Evolutionary conservation across 2,113 vertebrate species (phyloP).

Genomic region (Chloropsis hardwickii): DNA sequence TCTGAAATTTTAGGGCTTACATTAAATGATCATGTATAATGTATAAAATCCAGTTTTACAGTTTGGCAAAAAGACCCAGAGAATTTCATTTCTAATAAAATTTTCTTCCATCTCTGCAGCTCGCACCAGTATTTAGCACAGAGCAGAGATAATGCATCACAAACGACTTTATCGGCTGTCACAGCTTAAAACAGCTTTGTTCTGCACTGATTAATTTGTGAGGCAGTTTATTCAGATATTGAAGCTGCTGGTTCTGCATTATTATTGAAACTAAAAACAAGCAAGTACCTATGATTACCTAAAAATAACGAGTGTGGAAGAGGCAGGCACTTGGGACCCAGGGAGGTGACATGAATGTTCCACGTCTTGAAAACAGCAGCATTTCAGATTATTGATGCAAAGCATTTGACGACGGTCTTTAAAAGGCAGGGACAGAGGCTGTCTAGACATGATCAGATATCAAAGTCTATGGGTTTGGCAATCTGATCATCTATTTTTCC

Average conservation of each 20-base stretch:
- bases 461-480: slow-evolving; percentile 63
- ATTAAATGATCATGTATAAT: background rate
- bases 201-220: slow-evolving; percentile 33
- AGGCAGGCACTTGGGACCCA: slow-evolving; percentile 46
- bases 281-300: background rate
- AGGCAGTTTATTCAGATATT: slow-evolving; percentile 2
- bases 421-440: slow-evolving; percentile 63
- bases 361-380: slow-evolving; percentile 70
- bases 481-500: slow-evolving; percentile 73
- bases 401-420: slow-evolving; percentile 66
- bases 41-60: slow-evolving; percentile 35
- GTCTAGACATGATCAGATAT: slow-evolving; percentile 76
- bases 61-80: background rate
- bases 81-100: background rate
- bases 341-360: slow-evolving; percentile 67
- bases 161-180: background rate
- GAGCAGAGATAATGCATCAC: background rate
- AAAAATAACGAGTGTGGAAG: slow-evolving; percentile 32
- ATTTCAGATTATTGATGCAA: slow-evolving; percentile 74
- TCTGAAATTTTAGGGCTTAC: background rate
- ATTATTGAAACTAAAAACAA: slow-evolving; percentile 55
- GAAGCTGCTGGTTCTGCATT: background rate
- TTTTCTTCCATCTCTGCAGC: background rate
- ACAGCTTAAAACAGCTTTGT: slow-evolving; percentile 6
- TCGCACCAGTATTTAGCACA: background rate